Conservation (phyloP, 2,888 invertebrate species). For the Ditylenchus weischeri region DNA sequence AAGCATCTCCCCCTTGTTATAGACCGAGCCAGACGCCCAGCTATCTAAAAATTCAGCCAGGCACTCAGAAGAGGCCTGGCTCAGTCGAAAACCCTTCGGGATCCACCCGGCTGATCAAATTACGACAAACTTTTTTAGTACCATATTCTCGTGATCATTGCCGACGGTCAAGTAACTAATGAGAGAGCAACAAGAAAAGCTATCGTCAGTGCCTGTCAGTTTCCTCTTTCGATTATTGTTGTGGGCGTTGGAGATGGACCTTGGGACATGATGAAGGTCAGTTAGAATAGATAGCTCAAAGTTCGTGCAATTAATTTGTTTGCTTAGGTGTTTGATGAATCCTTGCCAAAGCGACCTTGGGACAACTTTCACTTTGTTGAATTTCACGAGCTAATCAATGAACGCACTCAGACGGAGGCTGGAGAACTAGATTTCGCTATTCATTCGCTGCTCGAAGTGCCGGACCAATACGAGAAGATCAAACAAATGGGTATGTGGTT, state of each 20-base stretch:
- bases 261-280: conserved; percentile 62
- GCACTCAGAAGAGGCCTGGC: too few species aligned
- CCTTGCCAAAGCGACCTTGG: conserved; percentile 62
- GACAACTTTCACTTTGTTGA: conserved; percentile 65
- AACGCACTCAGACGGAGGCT: conserved; percentile 11
- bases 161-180: conserved; percentile 64
- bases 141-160: conserved; percentile 64
- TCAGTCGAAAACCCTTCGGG: too few species aligned
- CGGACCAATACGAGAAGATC: conserved; percentile 32
- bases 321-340: conserved; percentile 62
- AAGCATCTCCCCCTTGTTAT: too few species aligned
- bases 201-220: conserved; percentile 63
- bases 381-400: conserved; percentile 60
- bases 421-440: conserved; percentile 60
- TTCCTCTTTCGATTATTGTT: conserved; percentile 63
- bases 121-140: conserved; percentile 55
- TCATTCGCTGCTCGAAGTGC: conserved; percentile 62
- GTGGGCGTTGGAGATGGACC: conserved; percentile 65
- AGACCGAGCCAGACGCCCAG: too few species aligned
- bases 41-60: too few species aligned
- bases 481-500: conserved; percentile 15
- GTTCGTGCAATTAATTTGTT: not conserved
- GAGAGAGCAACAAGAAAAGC: conserved; percentile 62
- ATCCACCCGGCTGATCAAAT: not conserved
- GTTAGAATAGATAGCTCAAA: not conserved